Conservation (phyloP, 2,888 invertebrate genomes). For the Mycalesis mineus region DNA sequence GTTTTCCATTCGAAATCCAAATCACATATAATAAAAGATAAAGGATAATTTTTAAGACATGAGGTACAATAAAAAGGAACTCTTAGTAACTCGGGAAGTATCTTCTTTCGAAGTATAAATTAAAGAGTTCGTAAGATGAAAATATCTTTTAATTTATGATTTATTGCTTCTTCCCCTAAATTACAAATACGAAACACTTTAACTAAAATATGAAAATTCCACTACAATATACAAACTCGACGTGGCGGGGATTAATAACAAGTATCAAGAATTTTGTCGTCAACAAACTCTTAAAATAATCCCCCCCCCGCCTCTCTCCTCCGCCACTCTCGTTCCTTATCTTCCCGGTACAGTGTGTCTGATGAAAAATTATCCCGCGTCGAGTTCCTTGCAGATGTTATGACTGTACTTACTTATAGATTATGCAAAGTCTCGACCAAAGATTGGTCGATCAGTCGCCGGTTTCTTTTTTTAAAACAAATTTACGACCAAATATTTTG, state of each 20-base stretch:
- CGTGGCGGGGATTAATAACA: slow-evolving; percentile 15
- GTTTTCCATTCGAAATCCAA: too few species aligned
- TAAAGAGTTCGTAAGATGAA: too few species aligned
- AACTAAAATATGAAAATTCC: neutral
- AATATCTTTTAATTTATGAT: too few species aligned
- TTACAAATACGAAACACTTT: neutral
- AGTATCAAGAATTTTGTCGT: slow-evolving; percentile 15
- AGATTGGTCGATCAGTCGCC: neutral
- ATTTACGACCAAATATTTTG: too few species aligned
- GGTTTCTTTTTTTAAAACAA: neutral
- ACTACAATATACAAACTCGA: slow-evolving; percentile 3
- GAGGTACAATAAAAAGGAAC: too few species aligned
- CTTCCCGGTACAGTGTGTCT: slow-evolving; percentile 19
- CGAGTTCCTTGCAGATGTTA: slow-evolving; percentile 18
- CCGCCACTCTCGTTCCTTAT: slow-evolving; percentile 12
- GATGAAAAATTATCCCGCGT: slow-evolving; percentile 24
- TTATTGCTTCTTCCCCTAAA: too few species aligned
- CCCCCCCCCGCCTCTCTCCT: neutral
- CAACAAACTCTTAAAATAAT: slow-evolving; percentile 17
- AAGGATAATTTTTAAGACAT: too few species aligned
- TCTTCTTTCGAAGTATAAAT: too few species aligned
- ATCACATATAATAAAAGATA: too few species aligned
- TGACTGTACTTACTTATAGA: slow-evolving; percentile 4
- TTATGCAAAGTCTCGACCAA: slow-evolving; percentile 1
- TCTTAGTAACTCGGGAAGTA: too few species aligned